phyloP scores from a whole-genome alignment of 2,113 vertebrate genomes.

The Mystacornis crossleyi region DNA sequence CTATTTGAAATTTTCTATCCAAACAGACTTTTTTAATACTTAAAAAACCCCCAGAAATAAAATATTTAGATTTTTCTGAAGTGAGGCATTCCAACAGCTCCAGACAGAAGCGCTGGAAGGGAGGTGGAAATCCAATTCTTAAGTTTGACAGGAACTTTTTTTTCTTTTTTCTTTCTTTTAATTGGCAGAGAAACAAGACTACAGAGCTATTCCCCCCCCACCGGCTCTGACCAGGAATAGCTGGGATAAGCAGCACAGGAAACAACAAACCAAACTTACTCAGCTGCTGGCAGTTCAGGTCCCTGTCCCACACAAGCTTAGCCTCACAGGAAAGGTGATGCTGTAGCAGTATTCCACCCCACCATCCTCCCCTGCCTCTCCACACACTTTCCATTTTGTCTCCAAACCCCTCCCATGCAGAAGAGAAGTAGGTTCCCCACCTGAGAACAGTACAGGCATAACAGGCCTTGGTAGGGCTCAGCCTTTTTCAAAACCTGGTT shows the following conservation, averaged over 20 bases:
- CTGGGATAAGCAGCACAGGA: neutral
- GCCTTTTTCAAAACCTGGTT: neutral
- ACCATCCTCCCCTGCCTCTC: neutral
- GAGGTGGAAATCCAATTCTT: conserved; percentile 22
- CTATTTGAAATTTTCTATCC: conserved; percentile 8
- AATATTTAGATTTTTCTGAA: conserved; percentile 27
- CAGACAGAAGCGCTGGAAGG: neutral
- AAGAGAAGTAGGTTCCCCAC: neutral
- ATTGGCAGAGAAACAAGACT: conserved; percentile 18
- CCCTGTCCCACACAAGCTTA: neutral
- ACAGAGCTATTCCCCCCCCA: neutral
- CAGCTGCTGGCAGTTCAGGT: neutral
- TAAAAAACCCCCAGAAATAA: neutral
- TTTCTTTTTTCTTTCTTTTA: neutral
- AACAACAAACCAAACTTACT: conserved; percentile 1
- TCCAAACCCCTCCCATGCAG: neutral
- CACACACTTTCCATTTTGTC: neutral
- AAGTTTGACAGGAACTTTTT: neutral
- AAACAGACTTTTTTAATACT: neutral
- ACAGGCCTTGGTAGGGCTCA: neutral
- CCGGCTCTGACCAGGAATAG: neutral
- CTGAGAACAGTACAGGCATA: neutral
- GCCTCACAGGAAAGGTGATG: neutral
- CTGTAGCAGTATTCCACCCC: neutral
- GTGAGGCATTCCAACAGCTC: conserved; percentile 10